Conservation (phyloP, 2,113 vertebrate species). For the Chitala chitala region DNA sequence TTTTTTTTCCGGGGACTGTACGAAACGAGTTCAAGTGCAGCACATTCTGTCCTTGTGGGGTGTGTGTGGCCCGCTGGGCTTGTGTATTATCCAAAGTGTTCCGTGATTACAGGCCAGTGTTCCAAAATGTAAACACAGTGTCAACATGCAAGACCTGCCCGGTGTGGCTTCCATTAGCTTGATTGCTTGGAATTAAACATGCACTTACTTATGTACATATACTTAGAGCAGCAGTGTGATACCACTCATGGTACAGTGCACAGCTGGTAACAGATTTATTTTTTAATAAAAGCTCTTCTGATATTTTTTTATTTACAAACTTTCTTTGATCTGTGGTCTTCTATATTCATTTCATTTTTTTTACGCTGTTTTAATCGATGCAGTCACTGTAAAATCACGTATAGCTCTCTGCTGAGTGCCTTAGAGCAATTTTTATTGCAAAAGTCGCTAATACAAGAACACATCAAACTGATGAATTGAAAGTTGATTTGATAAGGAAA, state of each 20-base stretch:
- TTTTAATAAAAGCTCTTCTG: neutral
- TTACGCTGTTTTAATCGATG: too few species aligned
- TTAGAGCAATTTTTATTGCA: too few species aligned
- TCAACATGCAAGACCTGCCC: conserved; percentile 29
- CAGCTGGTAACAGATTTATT: neutral
- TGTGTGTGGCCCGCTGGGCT: conserved; percentile 38
- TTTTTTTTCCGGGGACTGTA: neutral
- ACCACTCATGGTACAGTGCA: neutral
- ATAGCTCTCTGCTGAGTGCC: too few species aligned
- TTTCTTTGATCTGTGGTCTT: too few species aligned
- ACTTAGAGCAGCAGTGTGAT: conserved; percentile 5
- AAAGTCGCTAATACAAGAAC: too few species aligned
- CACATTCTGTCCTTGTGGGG: neutral
- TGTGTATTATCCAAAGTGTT: conserved; percentile 33
- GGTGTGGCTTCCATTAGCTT: conserved; percentile 43
- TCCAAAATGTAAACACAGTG: conserved; percentile 46
- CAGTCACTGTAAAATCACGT: too few species aligned
- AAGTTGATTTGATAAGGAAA: too few species aligned
- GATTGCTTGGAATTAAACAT: conserved; percentile 43
- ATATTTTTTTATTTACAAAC: too few species aligned
- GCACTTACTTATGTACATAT: conserved; percentile 23
- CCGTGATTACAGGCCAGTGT: conserved; percentile 45
- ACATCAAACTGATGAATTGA: too few species aligned
- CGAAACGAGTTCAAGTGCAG: neutral
- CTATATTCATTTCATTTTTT: too few species aligned